Evolutionary conservation across 2,797 vertebrate species (phyloP), one percentile per base, ranked within the genome.

Genomic region (Bradypodion ventrale): DNA sequence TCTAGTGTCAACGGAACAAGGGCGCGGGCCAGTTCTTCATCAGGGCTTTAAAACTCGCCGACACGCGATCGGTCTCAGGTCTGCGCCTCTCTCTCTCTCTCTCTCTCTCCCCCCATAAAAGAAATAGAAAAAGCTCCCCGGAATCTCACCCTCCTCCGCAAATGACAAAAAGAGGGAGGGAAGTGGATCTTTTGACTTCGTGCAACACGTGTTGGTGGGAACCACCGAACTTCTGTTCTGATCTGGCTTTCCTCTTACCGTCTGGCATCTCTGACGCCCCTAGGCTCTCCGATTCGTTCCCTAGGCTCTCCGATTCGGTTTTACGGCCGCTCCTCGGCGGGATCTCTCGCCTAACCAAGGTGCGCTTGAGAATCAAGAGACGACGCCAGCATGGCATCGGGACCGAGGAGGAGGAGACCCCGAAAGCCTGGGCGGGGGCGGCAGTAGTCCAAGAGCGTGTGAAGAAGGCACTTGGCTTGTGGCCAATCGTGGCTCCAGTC

Each of bases 141-240:
- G 44, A 21, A 1, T 7, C 16, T 6, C 23, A 10, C n/a, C 37
- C n/a, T 23, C n/a, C 15, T 40, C 42, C 32, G 13, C 60, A 44
- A 10, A 60, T 23, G 44, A 5, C 4, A 59, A 29, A 9, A 52
- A 5, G 5, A 23, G 16, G 12, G 8, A 42, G 25, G 25, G 9
- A 1, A 15, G 19, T 8, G 25, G 4, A 40, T 6, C 10, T 27
- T 5, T 46, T 16, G 59, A 83, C 35, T 59, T 37, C 25, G 46
- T n/a, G 63, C 74, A 59, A 69, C 82, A 83, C 74, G 63, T 76
- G 82, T 32, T 76, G 16, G 13, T 29, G n/a, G 72, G 9, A 35
- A 21, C 35, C 27, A 3, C 19, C 25, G 5, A 60, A 68, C 2
- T 40, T 32, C 16, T 32, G 49, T 40, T 32, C 16, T 32, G 49